Evolutionary conservation across 2,113 vertebrate genomes (phyloP), one percentile per base, ranked within the genome.

Genomic region (Varanus salvator): DNA sequence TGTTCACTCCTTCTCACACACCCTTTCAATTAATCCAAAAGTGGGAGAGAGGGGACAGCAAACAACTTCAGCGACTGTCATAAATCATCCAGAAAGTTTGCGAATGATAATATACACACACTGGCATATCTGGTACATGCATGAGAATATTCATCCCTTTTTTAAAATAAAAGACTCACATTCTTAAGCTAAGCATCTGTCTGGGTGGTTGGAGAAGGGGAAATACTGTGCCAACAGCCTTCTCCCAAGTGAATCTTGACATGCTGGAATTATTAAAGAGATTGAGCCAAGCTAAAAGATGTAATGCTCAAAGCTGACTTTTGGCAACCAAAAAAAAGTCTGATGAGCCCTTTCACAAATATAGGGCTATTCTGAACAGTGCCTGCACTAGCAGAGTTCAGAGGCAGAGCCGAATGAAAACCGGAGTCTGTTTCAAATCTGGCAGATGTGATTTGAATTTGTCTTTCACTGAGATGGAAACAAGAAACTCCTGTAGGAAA

Each of bases 181-280:
- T 15, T 68, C 96, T 97, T 96, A 95, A 80, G 64, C 52, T 76
- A 64, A 60, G 34, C 2, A 52, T n/a, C 34, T 54, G 27, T 12
- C 25, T 14, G 60, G 50, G 50, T 52, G 23, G 31, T 29, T 31
- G 23, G 25, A 19, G 76, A 9, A 3, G 12, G 69, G 21, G 2
- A 60, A 54, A 27, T 27, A 76, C 50, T 60, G n/a, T 72, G 50
- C 34, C n/a, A 2, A 60, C 60, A 31, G 76, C 14, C 4, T 71
- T 44, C 76, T 38, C 34, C 80, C 77, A 90, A 78, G 60, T 38
- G 60, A 84, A 78, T 80, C 19, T 64, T 69, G 66, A 71, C 50
- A 86, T 74, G n/a, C 17, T 86, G 77, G 71, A 86, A 60, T 80
- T 89, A 85, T 90, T 90, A 85, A 71, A 80, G 12, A 31, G 89